Evolutionary conservation across 2,888 invertebrate species (phyloP).

Genomic region (Didymodactylos carnosus): DNA sequence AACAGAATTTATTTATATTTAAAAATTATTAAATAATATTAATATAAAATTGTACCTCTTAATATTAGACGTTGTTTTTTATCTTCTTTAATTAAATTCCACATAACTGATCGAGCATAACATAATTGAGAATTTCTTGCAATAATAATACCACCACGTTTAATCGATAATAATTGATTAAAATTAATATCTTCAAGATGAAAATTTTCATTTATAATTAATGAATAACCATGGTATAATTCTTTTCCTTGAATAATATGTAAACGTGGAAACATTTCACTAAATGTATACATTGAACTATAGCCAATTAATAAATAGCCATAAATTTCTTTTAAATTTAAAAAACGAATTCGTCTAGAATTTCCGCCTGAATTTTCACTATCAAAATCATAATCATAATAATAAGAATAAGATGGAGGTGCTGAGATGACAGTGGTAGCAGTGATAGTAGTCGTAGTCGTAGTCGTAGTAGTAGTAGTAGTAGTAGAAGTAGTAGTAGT

Average conservation of each 20-base stretch:
- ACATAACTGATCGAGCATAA: neutral
- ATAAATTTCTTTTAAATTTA: neutral
- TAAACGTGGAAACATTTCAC: neutral
- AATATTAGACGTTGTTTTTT: neutral
- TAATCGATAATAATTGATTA: neutral
- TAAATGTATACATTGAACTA: neutral
- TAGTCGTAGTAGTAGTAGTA: too few relatives aligned
- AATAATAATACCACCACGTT: neutral
- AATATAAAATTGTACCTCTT: too few relatives aligned
- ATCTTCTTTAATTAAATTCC: neutral
- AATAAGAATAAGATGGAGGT: too few relatives aligned
- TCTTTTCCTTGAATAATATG: neutral
- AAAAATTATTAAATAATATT: too few relatives aligned
- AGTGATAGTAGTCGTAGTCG: neutral
- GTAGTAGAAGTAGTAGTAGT: too few relatives aligned
- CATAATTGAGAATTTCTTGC: slow-evolving; percentile 1
- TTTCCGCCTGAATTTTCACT: too few relatives aligned
- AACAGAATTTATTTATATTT: too few relatives aligned
- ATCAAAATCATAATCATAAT: too few relatives aligned
- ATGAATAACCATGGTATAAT: slow-evolving; percentile 5
- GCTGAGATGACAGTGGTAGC: neutral
- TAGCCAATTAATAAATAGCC: neutral
- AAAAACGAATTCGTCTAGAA: too few relatives aligned
- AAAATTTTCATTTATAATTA: neutral
- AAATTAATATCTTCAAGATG: neutral